Base-by-base conservation (phyloP, 2,888 invertebrate genomes). In the Cepaea hortensis region DNA sequence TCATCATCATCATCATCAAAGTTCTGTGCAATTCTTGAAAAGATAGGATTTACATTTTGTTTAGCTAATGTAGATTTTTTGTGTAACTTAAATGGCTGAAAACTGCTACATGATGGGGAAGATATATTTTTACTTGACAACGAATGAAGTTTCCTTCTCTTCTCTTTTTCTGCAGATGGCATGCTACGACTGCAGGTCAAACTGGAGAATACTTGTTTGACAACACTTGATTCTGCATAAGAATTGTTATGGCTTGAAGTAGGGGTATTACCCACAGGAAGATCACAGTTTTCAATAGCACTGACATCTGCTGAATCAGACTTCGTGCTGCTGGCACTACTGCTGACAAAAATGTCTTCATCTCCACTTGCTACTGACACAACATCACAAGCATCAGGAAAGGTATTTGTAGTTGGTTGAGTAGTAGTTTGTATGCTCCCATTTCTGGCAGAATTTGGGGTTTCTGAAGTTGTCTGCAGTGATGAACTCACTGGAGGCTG, bases 261-360 rank as follows among this genome's bases (percentile, higher is more conserved):
- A 18, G 62, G 23, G 62, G 5, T 18, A 23, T 23, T 35, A 50
- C 48, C n/a, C 48, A 11, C 46, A 5, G 50, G 46, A 13, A 68
- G 9, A 50, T 81, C 81, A 50, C n/a, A 81, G 50, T n/a, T 72
- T 55, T 85, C 79, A 79, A 85, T 68, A 55, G 79, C 77, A 79
- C 35, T 77, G 3, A 85, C 70, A 18, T 85, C 85, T 55, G 68
- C 84, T 20, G 76, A 68, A 50, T 87, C 84, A 68, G 87, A 87
- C 55, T 80, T 76, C 35, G 73, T 23, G 61, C 82, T 82, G 68
- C 80, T 86, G 35, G 72, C 77, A 86, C 86, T 82, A 46, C 86
- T 86, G 23, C 87, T 84, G 5, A 87, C 84, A 68, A 84, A 72
- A 55, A 87, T 70, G 48, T 87, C 87, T 18, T 87, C 87, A 72